Conservation (phyloP, 2,797 vertebrate species). For the Sebastiscus albofasciatus region DNA sequence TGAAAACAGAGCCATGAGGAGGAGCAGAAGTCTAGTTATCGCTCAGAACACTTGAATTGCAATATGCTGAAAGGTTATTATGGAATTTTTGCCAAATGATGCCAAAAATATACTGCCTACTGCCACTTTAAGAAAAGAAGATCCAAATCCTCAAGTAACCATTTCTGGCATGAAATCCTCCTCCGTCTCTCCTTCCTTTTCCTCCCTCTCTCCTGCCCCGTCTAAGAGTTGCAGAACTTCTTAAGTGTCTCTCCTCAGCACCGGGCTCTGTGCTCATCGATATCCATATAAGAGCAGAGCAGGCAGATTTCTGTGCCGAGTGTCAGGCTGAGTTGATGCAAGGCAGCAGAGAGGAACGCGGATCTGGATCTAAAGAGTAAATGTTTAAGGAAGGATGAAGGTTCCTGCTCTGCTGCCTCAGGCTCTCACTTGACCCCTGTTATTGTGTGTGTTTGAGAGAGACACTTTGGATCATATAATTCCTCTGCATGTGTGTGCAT, state of each 20-base stretch:
- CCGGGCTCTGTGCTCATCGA: slow-evolving; percentile 37
- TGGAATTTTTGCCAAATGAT: no score
- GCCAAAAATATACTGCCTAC: no score
- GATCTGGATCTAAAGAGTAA: slow-evolving; percentile 55
- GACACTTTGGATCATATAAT: neutral
- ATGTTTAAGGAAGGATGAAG: slow-evolving; percentile 59
- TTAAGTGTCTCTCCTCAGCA: slow-evolving; percentile 22
- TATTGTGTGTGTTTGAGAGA: neutral
- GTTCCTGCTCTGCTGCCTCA: slow-evolving; percentile 23
- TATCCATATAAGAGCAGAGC: slow-evolving; percentile 78
- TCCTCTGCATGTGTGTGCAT: neutral
- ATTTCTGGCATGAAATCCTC: slow-evolving; percentile 24
- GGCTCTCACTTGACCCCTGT: slow-evolving; percentile 8
- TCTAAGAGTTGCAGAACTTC: slow-evolving; percentile 16
- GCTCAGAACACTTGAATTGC: no score
- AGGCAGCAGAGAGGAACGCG: slow-evolving; percentile 55
- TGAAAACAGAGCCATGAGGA: no score
- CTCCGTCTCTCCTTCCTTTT: neutral
- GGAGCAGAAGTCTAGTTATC: accelerated
- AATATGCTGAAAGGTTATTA: no score
- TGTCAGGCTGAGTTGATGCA: slow-evolving; percentile 55
- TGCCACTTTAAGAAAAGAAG: slow-evolving; percentile 11
- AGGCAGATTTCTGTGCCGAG: slow-evolving; percentile 44
- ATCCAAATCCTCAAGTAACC: slow-evolving; percentile 9
- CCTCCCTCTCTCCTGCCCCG: neutral